Conservation (phyloP, 2,888 invertebrate genomes). For the Tetragonula carbonaria region DNA sequence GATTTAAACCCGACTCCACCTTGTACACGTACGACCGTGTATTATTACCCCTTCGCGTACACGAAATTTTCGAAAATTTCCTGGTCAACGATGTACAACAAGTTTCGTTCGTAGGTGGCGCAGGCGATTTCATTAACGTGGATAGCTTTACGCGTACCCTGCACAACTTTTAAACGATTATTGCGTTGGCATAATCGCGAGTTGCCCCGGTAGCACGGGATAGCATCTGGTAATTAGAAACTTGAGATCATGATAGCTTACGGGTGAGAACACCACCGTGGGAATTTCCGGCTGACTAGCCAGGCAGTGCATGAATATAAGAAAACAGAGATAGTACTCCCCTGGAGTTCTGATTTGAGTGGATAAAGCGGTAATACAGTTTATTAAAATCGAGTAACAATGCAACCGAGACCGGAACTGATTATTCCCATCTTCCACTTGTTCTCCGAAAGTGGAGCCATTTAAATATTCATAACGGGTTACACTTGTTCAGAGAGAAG, state of each 20-base stretch:
- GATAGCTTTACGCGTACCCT: constrained; percentile 21
- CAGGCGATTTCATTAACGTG: constrained; percentile 24
- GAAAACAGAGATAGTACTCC: constrained; percentile 11
- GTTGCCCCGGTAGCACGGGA: neutral
- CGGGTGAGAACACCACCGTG: constrained; percentile 13
- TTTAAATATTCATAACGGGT: constrained; percentile 53
- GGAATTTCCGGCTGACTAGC: constrained; percentile 21
- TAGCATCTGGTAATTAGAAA: constrained; percentile 56
- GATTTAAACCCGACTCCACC: neutral
- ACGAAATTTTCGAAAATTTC: neutral
- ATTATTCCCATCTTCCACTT: constrained; percentile 11
- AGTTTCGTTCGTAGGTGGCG: too few species aligned
- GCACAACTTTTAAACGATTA: constrained; percentile 49
- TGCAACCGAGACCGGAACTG: neutral
- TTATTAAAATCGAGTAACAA: constrained; percentile 54
- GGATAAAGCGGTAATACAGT: constrained; percentile 16
- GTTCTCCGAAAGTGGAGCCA: neutral
- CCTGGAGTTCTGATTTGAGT: neutral
- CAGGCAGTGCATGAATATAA: constrained; percentile 26
- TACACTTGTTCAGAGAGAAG: constrained; percentile 41
- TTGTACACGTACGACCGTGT: neutral
- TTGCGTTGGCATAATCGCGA: constrained; percentile 39
- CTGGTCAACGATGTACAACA: neutral
- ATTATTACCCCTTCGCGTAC: neutral
- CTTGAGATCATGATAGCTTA: constrained; percentile 55